phyloP scores from a whole-genome alignment of 2,888 invertebrate species.

The Heliconius ethilla region DNA sequence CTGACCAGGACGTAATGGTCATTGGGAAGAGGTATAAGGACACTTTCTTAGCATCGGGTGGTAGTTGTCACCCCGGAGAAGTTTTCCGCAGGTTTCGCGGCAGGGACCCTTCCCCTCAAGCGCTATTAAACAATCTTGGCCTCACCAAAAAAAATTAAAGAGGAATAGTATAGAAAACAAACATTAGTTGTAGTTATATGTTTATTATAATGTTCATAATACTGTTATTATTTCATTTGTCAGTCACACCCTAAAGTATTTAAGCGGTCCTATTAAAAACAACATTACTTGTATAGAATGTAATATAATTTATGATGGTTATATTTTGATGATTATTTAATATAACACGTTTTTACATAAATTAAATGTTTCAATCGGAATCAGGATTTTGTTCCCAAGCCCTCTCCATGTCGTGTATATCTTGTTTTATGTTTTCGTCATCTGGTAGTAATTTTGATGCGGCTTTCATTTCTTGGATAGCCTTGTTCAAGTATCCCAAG shows the following conservation, averaged over 20 bases:
- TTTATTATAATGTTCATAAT: constrained; percentile 58
- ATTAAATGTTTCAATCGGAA: constrained; percentile 59
- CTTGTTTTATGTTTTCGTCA: constrained; percentile 82
- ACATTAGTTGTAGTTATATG: constrained; percentile 58
- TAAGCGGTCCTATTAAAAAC: background rate
- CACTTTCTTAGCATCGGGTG: constrained; percentile 91
- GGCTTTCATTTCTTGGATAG: constrained; percentile 87
- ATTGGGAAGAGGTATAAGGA: constrained; percentile 89
- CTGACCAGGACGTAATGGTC: constrained; percentile 77
- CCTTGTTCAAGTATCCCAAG: constrained; percentile 86
- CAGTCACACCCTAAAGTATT: background rate
- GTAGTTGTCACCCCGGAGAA: constrained; percentile 90
- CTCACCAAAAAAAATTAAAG: constrained; percentile 67
- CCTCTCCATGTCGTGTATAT: constrained; percentile 87
- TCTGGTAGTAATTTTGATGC: constrained; percentile 86
- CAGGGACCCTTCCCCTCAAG: constrained; percentile 93
- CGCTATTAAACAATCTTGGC: constrained; percentile 86
- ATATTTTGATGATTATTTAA: background rate
- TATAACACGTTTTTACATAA: background rate
- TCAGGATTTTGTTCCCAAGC: constrained; percentile 91
- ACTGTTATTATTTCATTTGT: constrained; percentile 7
- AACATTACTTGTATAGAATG: background rate
- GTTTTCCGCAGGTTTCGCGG: constrained; percentile 95
- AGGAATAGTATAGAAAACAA: constrained; percentile 55
- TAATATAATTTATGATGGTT: constrained; percentile 1